Conservation (phyloP, 2,888 invertebrate species). For the Callyntrura sp. region DNA sequence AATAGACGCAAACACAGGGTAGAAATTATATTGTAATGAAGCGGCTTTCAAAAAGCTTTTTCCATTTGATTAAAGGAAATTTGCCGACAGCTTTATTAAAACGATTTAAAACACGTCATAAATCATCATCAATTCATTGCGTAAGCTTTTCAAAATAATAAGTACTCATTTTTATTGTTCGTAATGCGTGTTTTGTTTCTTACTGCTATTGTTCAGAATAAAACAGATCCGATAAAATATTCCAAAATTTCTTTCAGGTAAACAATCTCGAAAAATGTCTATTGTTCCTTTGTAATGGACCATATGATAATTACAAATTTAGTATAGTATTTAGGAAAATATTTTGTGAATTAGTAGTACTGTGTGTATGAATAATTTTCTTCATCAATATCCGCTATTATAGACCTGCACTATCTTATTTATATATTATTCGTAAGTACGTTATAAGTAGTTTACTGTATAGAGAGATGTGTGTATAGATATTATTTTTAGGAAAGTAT, state of each 20-base stretch:
- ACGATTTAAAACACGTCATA: too few relatives aligned
- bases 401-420: too few relatives aligned
- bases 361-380: too few relatives aligned
- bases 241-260: slow-evolving; percentile 57
- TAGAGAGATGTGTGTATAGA: background rate
- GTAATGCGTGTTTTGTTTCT: slow-evolving; percentile 51
- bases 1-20: background rate
- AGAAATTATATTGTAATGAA: too few relatives aligned
- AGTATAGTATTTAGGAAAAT: slow-evolving; percentile 37
- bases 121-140: slow-evolving; percentile 41
- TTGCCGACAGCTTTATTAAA: background rate
- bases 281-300: slow-evolving; percentile 62
- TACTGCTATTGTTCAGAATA: slow-evolving; percentile 6
- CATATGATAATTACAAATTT: slow-evolving; percentile 38
- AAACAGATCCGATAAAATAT: slow-evolving; percentile 34
- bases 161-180: slow-evolving; percentile 20
- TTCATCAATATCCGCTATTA: too few relatives aligned
- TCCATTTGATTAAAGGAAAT: too few relatives aligned
- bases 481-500: slow-evolving; percentile 20
- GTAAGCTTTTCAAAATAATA: background rate
- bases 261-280: slow-evolving; percentile 63
- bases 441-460: too few relatives aligned
- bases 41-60: too few relatives aligned
- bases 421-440: too few relatives aligned
- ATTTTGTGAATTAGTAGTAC: background rate